Evolutionary conservation across 2,113 vertebrate genomes (phyloP).

Genomic region (Trochalopteron elliotii): DNA sequence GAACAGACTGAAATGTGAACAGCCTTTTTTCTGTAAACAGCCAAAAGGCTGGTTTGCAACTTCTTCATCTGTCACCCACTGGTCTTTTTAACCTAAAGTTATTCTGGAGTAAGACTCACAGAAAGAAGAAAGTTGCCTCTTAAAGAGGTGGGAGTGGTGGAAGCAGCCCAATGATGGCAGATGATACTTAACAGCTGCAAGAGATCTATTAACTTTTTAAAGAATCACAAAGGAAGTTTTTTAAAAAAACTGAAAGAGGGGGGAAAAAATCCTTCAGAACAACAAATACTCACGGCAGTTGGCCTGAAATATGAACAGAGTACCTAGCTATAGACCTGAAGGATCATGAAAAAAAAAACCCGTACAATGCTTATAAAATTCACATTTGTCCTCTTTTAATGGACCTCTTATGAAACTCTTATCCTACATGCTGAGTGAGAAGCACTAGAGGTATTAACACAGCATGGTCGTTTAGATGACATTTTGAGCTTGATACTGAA

Average conservation of each 20-base stretch:
- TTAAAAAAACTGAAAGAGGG: not conserved
- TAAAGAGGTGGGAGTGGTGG: not conserved
- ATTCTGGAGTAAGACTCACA: not conserved
- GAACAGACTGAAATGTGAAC: not conserved
- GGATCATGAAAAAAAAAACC: not conserved
- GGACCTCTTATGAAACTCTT: not conserved
- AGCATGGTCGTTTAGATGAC: not conserved
- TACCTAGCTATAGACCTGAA: not conserved
- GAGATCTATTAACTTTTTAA: not conserved
- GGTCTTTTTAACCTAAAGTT: not conserved
- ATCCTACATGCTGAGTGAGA: conserved; percentile 22
- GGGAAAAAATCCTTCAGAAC: not conserved
- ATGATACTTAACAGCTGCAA: not conserved
- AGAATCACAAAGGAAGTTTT: not conserved
- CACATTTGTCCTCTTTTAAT: not conserved
- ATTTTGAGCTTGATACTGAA: not conserved
- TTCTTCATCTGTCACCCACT: not conserved
- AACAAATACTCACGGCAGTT: not conserved
- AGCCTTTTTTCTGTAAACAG: not conserved
- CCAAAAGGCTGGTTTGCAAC: not conserved
- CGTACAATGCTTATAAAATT: not conserved
- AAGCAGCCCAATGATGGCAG: not conserved
- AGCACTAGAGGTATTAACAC: conserved; percentile 8
- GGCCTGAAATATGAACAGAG: not conserved
- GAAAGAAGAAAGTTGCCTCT: not conserved